phyloP scores from a whole-genome alignment of 1,140 invertebrate species.

The Philaenus spumarius region DNA sequence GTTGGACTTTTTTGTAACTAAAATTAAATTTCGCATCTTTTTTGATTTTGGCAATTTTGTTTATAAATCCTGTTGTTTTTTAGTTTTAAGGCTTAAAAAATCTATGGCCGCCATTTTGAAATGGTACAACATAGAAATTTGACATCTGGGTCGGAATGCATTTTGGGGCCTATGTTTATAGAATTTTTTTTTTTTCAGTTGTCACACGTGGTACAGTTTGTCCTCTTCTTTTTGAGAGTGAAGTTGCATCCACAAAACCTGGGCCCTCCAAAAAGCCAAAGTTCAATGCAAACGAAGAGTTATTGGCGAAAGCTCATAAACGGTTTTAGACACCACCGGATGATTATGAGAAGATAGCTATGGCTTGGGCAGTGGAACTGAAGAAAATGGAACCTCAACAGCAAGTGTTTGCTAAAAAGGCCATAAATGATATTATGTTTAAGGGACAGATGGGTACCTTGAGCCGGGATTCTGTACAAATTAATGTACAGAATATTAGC shows the following conservation, averaged over 20 bases:
- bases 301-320: neutral
- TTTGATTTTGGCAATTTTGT: no score
- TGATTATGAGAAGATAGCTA: no score
- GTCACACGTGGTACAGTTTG: neutral
- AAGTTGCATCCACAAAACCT: neutral
- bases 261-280: slow-evolving; percentile 1
- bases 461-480: slow-evolving; percentile 20
- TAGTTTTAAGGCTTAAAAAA: neutral
- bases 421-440: slow-evolving; percentile 24
- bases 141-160: no score
- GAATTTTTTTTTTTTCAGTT: neutral
- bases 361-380: no score
- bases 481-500: slow-evolving; percentile 21
- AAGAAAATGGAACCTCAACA: slow-evolving; percentile 19
- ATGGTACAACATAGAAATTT: no score
- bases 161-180: no score
- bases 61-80: neutral
- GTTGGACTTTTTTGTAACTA: no score
- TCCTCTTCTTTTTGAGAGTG: neutral
- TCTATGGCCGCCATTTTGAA: no score
- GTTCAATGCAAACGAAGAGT: slow-evolving; percentile 8
- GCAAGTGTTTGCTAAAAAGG: slow-evolving; percentile 24
- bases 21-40: no score
- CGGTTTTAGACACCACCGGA: neutral
- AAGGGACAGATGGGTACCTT: slow-evolving; percentile 18